Base-by-base conservation (phyloP, 2,888 invertebrate genomes). In the Resseliella maxima region DNA sequence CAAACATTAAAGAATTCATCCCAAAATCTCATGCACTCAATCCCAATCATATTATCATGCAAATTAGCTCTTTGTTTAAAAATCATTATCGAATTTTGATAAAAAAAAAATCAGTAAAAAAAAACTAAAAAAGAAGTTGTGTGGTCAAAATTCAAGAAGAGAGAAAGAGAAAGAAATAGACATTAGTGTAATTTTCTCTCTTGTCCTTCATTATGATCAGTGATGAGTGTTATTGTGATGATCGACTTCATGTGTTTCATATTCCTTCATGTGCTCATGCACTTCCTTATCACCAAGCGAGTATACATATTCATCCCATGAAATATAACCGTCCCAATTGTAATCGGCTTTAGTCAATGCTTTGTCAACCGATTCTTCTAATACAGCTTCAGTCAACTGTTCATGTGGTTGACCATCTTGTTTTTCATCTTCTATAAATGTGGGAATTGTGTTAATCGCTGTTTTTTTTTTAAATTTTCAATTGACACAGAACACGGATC, bases 261-360 rank as follows among this genome's bases (percentile, higher is more conserved):
- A n/a, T 0, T 36, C 83, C 21, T 36, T 83, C 31, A 72, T 15
- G n/a, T 72, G 72, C 0, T 83, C 38, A 15, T 38, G 6, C 38
- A 38, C 38, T 31, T 83, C 83, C 24, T 85, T 27, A 31, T 85
- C 45, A 18, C 85, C 45, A 46, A 85, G 45, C 27, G 85, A 85
- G 15, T 46, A 85, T 21, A 85, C 24, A 31, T 85, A 85, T 85
- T 85, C 85, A 46, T 85, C 45, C 85, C 85, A 85, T 85, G 85
- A 45, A 12, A 85, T 46, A 18, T 46, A 45, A 8, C 85, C 85
- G 24, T 85, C 85, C 41, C 45, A 45, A 31, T 85, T 27, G 31
- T 85, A 85, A 85, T 85, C 85, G 45, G 85, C 45, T 24, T 45
- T 85, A 31, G 10, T 38, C 38, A 85, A 18, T 15, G 45, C 85